Evolutionary conservation across 2,113 vertebrate species (phyloP).

Genomic region (Cariama cristata): DNA sequence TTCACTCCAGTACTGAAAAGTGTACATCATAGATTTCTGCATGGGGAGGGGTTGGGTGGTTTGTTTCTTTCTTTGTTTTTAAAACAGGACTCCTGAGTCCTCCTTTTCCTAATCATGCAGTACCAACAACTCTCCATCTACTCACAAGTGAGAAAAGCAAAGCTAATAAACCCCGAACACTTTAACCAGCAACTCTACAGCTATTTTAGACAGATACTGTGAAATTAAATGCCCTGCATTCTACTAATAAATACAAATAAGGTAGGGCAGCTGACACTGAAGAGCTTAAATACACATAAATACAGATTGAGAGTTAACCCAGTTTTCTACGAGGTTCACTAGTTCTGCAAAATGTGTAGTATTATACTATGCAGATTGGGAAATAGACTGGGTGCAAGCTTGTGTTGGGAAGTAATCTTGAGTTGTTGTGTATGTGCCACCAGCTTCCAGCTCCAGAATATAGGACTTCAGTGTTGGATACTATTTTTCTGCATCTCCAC

Average conservation of each 20-base stretch:
- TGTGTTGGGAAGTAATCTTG: background rate
- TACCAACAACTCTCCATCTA: background rate
- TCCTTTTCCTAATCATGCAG: background rate
- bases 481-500: background rate
- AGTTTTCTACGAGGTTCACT: background rate
- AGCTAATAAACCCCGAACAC: background rate
- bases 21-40: background rate
- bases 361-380: fast-evolving
- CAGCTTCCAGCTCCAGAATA: background rate
- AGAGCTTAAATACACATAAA: background rate
- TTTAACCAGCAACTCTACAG: background rate
- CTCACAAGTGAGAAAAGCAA: background rate
- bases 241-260: background rate
- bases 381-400: background rate
- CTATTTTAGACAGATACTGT: background rate
- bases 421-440: background rate
- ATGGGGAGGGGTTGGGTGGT: too few species aligned
- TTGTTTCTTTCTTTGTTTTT: background rate
- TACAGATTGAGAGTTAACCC: background rate
- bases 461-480: background rate
- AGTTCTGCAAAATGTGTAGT: background rate
- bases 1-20: background rate
- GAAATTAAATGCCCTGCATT: background rate
- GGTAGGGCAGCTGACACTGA: background rate
- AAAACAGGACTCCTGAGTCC: background rate